These are phyloP conservation scores for Gymnocephalus cernua DNA, from an alignment of 2,113 vertebrate genomes.

Conservation along the genomic window DNA sequence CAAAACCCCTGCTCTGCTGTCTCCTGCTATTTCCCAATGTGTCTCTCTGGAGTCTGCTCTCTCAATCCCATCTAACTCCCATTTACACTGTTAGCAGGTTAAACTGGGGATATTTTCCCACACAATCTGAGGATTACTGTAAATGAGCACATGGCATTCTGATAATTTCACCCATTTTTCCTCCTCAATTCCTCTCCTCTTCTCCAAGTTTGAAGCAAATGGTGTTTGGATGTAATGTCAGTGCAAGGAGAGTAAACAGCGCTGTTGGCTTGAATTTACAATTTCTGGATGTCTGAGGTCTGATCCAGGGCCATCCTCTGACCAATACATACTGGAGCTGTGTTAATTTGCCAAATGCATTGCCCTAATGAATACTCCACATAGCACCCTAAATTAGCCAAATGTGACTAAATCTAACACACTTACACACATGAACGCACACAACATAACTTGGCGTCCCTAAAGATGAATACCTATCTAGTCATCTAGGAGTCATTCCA, in stretches of 20 bases:
- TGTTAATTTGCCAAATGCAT: slow-evolving; percentile 59
- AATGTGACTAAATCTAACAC: slow-evolving; percentile 20
- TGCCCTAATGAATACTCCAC: slow-evolving; percentile 30
- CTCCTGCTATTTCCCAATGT: slow-evolving; percentile 31
- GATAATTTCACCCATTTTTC: slow-evolving; percentile 33
- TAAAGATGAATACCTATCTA: slow-evolving; percentile 20
- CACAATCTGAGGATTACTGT: background rate
- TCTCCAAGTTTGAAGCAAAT: slow-evolving; percentile 28
- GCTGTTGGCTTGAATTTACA: slow-evolving; percentile 53
- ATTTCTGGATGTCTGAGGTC: slow-evolving; percentile 71
- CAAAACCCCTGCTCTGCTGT: slow-evolving; percentile 28
- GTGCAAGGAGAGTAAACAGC: slow-evolving; percentile 59
- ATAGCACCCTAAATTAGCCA: slow-evolving; percentile 2
- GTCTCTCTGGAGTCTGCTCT: slow-evolving; percentile 21
- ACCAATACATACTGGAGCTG: slow-evolving; percentile 55
- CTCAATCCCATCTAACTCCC: slow-evolving; percentile 29
- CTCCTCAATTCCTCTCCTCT: slow-evolving; percentile 54
- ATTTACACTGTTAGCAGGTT: slow-evolving; percentile 33
- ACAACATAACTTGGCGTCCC: background rate
- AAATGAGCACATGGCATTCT: slow-evolving; percentile 41
- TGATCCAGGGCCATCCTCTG: slow-evolving; percentile 48
- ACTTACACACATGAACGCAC: background rate
- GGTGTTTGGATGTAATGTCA: slow-evolving; percentile 47
- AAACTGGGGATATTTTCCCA: slow-evolving; percentile 8
- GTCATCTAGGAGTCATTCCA: slow-evolving; percentile 29